Percentiles rank a stretch among this genome's conserved stretches.
Conservation (phyloP, 2,888 invertebrate genomes). For the Pyrochroa serraticornis region DNA sequence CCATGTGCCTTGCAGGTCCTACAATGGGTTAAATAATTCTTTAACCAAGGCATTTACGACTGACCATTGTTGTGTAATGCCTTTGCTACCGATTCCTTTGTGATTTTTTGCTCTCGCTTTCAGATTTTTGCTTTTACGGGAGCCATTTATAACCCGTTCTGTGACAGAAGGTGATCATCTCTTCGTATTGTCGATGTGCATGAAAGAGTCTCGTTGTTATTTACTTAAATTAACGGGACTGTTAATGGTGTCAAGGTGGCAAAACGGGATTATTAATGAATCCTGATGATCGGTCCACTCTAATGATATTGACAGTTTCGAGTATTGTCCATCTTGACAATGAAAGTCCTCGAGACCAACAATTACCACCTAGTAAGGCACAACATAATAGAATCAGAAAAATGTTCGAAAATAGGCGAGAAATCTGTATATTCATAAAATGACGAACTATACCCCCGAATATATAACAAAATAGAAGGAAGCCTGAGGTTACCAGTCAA, state of each 20-base stretch:
- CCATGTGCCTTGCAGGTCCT: constrained; percentile 37
- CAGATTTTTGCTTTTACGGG: constrained; percentile 25
- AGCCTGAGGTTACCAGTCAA: too few relatives aligned
- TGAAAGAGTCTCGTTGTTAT: constrained; percentile 1
- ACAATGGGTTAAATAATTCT: constrained; percentile 52
- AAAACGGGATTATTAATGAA: constrained; percentile 7
- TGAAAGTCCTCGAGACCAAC: constrained; percentile 13
- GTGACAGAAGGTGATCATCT: constrained; percentile 31
- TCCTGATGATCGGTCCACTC: constrained; percentile 24
- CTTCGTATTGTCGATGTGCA: constrained; percentile 5
- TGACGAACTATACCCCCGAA: too few relatives aligned
- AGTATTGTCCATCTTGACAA: constrained; percentile 6
- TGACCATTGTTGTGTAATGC: constrained; percentile 39
- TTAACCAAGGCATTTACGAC: constrained; percentile 48
- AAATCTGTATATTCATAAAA: too few relatives aligned
- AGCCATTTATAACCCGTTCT: constrained; percentile 31
- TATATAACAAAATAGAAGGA: too few relatives aligned
- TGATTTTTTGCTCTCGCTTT: constrained; percentile 30
- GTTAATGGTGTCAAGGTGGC: constrained; percentile 8
- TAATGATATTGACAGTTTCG: constrained; percentile 7
- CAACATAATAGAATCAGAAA: not conserved
- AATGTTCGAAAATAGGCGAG: not conserved
- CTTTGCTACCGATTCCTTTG: constrained; percentile 36
- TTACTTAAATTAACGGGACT: constrained; percentile 9
- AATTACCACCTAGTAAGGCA: constrained; percentile 11